Evolutionary conservation across 2,113 vertebrate species (phyloP).

Genomic region (Arenaria interpres): DNA sequence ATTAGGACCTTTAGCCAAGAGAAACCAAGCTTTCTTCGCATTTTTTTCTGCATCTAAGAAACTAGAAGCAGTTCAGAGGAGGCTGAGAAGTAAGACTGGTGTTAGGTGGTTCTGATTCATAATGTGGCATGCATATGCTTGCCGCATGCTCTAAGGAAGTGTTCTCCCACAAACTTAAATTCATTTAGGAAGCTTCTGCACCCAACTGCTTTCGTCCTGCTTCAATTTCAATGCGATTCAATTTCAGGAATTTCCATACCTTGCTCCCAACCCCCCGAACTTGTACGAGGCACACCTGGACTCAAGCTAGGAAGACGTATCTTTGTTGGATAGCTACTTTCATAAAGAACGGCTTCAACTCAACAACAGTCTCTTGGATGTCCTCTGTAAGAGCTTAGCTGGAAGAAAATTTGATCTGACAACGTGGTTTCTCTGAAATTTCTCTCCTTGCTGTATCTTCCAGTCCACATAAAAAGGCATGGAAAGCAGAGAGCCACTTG

Average conservation of each 20-base stretch:
- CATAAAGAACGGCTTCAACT: background rate
- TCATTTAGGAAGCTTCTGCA: background rate
- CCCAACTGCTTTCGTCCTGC: background rate
- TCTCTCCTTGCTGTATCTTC: background rate
- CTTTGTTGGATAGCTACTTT: background rate
- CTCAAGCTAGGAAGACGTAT: background rate
- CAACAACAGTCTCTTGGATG: background rate
- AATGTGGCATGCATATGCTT: accelerated
- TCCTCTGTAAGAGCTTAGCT: background rate
- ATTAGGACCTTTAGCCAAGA: background rate
- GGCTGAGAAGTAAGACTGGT: background rate
- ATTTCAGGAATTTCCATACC: background rate
- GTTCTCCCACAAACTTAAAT: background rate
- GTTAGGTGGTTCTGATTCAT: background rate
- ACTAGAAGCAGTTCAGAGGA: background rate
- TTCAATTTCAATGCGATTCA: background rate
- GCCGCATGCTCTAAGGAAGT: background rate
- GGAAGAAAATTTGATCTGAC: background rate
- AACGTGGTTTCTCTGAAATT: background rate
- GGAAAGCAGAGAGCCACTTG: background rate
- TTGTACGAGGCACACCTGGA: background rate
- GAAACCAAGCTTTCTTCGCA: background rate
- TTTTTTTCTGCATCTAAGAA: background rate
- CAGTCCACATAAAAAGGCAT: background rate
- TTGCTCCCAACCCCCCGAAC: background rate